Evolutionary conservation across 2,113 vertebrate species (phyloP), one percentile per base, ranked within the genome.

Genomic region (Ochotona princeps): DNA sequence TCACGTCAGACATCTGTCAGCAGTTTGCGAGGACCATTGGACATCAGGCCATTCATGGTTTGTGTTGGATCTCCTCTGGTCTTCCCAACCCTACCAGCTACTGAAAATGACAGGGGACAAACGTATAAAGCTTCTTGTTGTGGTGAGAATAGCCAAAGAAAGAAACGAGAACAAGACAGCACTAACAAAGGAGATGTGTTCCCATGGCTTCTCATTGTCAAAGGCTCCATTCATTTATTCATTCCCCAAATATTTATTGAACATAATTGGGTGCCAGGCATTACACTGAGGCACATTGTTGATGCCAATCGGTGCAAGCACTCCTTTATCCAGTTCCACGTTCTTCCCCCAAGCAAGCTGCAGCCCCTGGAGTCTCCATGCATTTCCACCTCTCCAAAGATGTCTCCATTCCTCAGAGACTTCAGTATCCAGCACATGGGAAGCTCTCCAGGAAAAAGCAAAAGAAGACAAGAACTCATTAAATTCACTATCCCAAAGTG

Each of bases 1-100:
- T 96, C 93, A 85, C 94, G 96, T 98, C 93, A 97, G 98, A 97
- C 97, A 97, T 97, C 97, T 98, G 97, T 98, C 98, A 98, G 94
- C 98, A 96, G 95, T 98, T 87, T 79, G 91, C 70, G 90, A 98
- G 93, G 94, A 97, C 96, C 97, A 95, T 89, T 97, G 97, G 97
- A 96, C 97, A 97, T 97, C 96, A 96, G 94, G 96, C 94, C 49
- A 89, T 97, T 97, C 97, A 94, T 96, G 97, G 97, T 98, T 98
- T 98, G 94, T 98, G 96, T 98, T 98, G 98, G 95, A 97, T 94
- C 96, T 84, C 83, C 38, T 97, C 70, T 80, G 85, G 93, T 95
- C 96, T 88, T 95, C 96, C 97, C 97, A 96, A 93, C 96, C 97
- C 93, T 86, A 95, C 95, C 83, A 92, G 97, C 97, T 97, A 98